Base-by-base conservation (phyloP, 2,888 invertebrate species). In the Bombylius major region DNA sequence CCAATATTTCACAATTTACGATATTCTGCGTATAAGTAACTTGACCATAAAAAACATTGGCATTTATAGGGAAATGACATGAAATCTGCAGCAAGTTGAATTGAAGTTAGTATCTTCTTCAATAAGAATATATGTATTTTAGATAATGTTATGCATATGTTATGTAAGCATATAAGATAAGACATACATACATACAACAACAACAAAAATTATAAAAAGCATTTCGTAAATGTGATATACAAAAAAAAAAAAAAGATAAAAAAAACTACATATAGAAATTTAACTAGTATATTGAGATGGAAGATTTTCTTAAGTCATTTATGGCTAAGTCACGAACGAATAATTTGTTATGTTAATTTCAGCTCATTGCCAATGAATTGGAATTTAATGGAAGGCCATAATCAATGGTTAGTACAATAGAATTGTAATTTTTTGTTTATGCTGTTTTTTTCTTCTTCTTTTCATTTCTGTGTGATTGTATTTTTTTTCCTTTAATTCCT, bases 311-410 rank as follows among this genome's bases (percentile, higher is more conserved):
- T 51, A 60, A 68, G 66, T 71, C 72, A 71, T 72, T 72, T 73
- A 72, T 73, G 72, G 72, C 67, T 68, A 65, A 73, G 72, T 72
- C 72, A 72, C 72, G 72, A 72, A 72, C 72, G 72, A 73, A 72
- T 72, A 72, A 72, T 72, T 72, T 72, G 72, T 73, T 72, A 72
- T 73, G 72, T 71, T 72, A 73, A 72, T 72, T 42, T 59, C 53
- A 36, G 57, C 57, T 60, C 58, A 60, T 58, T 60, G 58, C 54
- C 60, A 60, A 60, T 60, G 58, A 58, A 60, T 60, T 60, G 60
- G 60, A 60, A 60, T 60, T 60, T 60, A 58, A 60, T 60, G 57
- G 56, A 56, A 58, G 53, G 58, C 60, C 60, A 60, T 58, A 60
- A 60, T 58, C 54, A 57, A 50, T 50, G 33, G 48, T 53, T 56